Evolutionary conservation across 1,140 invertebrate species (phyloP).

Genomic region (Oppia nitens): DNA sequence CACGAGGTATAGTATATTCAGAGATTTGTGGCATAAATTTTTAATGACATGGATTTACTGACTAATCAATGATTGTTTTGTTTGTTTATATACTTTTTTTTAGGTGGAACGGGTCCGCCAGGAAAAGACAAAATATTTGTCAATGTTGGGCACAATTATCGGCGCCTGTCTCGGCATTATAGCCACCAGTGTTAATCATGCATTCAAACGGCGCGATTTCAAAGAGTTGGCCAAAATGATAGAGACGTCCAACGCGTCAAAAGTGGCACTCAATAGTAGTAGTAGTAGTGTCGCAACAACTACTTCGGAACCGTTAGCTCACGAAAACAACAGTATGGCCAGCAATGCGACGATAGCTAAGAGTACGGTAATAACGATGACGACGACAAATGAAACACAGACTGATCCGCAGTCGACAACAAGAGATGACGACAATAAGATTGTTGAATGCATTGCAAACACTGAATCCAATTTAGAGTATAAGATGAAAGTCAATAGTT

Average conservation of each 20-base stretch:
- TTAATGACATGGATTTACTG: background rate
- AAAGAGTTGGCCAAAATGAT: conserved; percentile 1
- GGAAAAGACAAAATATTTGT: conserved; percentile 5
- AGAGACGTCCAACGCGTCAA: background rate
- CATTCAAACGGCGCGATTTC: background rate
- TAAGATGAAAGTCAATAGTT: background rate
- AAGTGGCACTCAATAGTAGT: background rate
- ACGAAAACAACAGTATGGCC: too few relatives aligned
- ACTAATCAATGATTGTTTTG: background rate
- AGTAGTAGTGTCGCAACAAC: background rate
- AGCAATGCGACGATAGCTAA: too few relatives aligned
- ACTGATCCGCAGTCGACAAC: background rate
- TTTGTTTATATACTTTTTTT: background rate
- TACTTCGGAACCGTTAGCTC: too few relatives aligned
- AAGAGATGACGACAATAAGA: background rate
- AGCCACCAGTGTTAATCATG: conserved; percentile 9
- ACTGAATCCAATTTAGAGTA: background rate
- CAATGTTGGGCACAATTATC: conserved; percentile 5
- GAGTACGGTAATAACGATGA: too few relatives aligned
- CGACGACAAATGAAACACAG: too few relatives aligned
- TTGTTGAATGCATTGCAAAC: background rate
- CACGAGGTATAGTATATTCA: background rate
- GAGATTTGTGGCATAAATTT: too few relatives aligned
- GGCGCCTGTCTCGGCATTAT: conserved; percentile 5
- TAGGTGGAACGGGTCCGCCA: conserved; percentile 1